Percentiles rank a stretch among this genome's conserved stretches.
phyloP scores from a whole-genome alignment of 2,113 vertebrate genomes.

The Excalfactoria chinensis region DNA sequence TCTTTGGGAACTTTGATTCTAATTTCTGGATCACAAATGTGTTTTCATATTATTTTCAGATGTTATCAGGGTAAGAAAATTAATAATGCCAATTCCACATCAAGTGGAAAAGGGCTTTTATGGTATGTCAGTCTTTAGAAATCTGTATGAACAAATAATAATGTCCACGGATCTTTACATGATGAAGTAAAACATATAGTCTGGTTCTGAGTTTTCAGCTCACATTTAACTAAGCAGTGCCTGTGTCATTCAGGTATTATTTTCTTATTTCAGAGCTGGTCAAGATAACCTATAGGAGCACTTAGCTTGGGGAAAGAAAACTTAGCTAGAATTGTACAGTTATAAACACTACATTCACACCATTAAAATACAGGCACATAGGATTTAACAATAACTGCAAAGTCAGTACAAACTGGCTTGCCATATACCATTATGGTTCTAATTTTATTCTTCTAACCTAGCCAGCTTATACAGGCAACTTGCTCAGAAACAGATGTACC shows the following conservation, averaged over 20 bases:
- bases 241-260: not conserved
- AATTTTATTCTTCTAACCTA: not conserved
- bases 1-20: not conserved
- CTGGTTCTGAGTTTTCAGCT: not conserved
- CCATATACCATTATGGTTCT: accelerated
- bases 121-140: not conserved
- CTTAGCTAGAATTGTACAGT: not conserved
- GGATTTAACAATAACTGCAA: not conserved
- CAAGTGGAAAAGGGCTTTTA: not conserved
- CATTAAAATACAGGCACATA: not conserved
- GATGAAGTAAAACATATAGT: not conserved
- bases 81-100: not conserved
- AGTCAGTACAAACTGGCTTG: not conserved
- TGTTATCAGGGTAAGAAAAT: not conserved
- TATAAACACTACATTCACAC: not conserved
- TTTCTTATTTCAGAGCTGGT: not conserved
- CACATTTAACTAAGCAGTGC: not conserved
- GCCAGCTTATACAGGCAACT: not conserved
- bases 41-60: not conserved
- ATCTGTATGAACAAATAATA: not conserved
- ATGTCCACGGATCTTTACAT: not conserved
- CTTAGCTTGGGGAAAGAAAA: not conserved
- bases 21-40: not conserved
- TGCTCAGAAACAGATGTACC: not conserved
- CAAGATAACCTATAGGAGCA: not conserved